Percentiles rank a stretch among this genome's conserved stretches.
These are phyloP conservation scores for Oegoconia quadripuncta DNA, from an alignment of 2,888 invertebrate species.

Conservation along the genomic window DNA sequence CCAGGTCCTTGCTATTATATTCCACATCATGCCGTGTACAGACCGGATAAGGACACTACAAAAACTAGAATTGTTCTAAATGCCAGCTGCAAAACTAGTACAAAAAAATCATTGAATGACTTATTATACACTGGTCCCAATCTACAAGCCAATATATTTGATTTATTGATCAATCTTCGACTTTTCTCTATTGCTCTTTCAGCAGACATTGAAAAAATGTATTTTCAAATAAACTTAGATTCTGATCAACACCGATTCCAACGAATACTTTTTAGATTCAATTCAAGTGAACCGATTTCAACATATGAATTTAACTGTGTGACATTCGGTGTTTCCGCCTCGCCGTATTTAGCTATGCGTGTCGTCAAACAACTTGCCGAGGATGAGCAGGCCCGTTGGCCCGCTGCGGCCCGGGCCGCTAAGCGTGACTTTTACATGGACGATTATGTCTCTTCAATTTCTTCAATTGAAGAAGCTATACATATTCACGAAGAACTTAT, in stretches of 20 bases:
- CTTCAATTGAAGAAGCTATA: constrained; percentile 2
- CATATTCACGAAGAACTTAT: constrained; percentile 6
- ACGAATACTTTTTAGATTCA: constrained; percentile 9
- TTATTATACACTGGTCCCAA: constrained; percentile 18
- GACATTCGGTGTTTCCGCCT: constrained; percentile 17
- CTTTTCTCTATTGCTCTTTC: neutral
- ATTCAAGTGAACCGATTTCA: neutral
- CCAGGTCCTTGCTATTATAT: neutral
- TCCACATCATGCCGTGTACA: constrained; percentile 1
- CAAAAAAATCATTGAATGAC: constrained; percentile 15
- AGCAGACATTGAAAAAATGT: constrained; percentile 6
- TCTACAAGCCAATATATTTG: constrained; percentile 11
- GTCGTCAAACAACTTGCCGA: constrained; percentile 11
- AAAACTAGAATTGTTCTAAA: neutral
- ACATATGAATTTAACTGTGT: constrained; percentile 10
- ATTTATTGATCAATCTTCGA: neutral
- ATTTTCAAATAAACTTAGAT: constrained; percentile 11
- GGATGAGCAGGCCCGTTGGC: neutral
- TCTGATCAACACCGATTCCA: constrained; percentile 7
- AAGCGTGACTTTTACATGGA: constrained; percentile 9
- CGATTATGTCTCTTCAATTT: constrained; percentile 10
- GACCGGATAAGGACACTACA: neutral
- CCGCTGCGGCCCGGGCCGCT: constrained; percentile 2
- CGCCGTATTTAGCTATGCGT: constrained; percentile 17
- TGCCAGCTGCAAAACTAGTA: neutral